Evolutionary conservation across 2,113 vertebrate genomes (phyloP), one percentile per base, ranked within the genome.

Genomic region (Macrotus californicus): DNA sequence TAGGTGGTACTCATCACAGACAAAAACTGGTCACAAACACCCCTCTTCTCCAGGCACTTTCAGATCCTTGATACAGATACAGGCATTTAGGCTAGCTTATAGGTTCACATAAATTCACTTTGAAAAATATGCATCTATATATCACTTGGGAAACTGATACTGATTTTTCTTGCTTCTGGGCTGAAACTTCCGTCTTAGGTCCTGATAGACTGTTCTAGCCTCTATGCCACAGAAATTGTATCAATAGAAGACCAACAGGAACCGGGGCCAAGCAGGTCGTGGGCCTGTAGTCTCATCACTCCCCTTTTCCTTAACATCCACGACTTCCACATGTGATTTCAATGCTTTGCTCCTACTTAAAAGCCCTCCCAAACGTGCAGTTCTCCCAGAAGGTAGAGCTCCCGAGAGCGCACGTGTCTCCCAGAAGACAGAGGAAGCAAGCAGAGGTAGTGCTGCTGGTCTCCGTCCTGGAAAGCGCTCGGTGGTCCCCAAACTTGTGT

Each of bases 381-480:
- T 10, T 46, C 31, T 64, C 13, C 26, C 6, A 22, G n/a, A 59
- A n/a, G 39, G 59, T 6, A 3, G 3, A 18, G 18, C 31, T 21
- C 19, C 3, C 39, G 36, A 3, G 61, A 43, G 14, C 5, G 0
- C 43, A 29, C 7, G 12, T 1, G 31, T 6, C 19, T 34, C 29
- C 34, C 52, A 54, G 18, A 54, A 26, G 2, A 16, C 15, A 7
- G 14, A n/a, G 5, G 34, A 4, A 2, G 1, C 13, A 0, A 0
- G 6, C 3, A 1, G 15, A 26, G 41, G 21, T 10, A 36, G 29
- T 1, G 26, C 9, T 0, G 0, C n/a, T 8, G 1, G 48, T 2
- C n/a, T 52, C 31, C 0, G 0, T 8, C 6, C 22, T 0, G 0
- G 18, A 31, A 21, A 1, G n/a, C 3, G 1, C 0, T 3, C 21